Base-by-base conservation (phyloP, 1,140 invertebrate genomes). In the Marisa cornuarietis region DNA sequence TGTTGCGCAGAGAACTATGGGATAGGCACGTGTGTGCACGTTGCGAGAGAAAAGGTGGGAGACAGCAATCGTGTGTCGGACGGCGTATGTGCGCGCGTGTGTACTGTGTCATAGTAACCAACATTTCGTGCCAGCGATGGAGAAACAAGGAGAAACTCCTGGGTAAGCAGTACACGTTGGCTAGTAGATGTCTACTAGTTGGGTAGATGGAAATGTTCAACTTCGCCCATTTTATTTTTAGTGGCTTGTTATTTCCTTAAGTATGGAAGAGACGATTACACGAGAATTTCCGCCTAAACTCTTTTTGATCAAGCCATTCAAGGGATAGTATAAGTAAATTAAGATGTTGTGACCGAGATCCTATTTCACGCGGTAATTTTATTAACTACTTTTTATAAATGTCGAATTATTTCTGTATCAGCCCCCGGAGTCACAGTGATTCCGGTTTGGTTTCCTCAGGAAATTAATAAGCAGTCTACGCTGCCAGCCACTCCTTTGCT, bases 1-100 rank as follows among this genome's bases (percentile, higher is more conserved):
- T 83, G 20, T 85, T 86, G 80, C 81, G 79, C 85, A 77, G 78
- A 83, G 87, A 79, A 88, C 83, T 79, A 76, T 87, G 87, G 87
- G 87, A 85, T 81, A 77, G 83, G 86, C 85, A 84, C 85, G 85
- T 85, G 77, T 82, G 72, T 77, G 68, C 61, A 77, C 69, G 76
- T 72, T 73, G 76, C 75, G 69, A 73, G 71, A 51, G 80, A 73
- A 63, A n/a, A 72, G 72, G 76, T 80, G 69, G 51, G 68, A 62
- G 75, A 54, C 9, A 49, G 79, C 20, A 54, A 77, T 31, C 54
- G 52, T 49, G 77, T 51, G 11, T 65, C 72, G 62, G n/a, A 69
- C 63, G 16, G 49, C n/a, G 58, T 61, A 20, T 52, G n/a, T 58
- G 8, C 42, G 52, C 7, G 7, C n/a, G 74, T 42, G n/a, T 76